These are phyloP conservation scores for Daubentonia madagascariensis DNA, from an alignment of 2,113 vertebrate genomes.

Conservation along the genomic window DNA sequence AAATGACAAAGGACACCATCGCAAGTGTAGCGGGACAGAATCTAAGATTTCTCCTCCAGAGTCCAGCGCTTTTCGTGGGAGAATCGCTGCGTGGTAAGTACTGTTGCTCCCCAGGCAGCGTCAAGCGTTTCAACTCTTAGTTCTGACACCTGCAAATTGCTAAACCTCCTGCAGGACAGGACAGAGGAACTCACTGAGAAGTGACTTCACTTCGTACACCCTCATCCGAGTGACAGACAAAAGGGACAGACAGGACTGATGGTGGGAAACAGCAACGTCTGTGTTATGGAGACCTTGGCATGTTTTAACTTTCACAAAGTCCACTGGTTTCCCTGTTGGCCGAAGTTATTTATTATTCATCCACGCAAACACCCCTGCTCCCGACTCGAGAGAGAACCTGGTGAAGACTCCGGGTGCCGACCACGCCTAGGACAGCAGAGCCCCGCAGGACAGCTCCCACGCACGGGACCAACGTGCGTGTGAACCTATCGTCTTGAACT, in stretches of 20 bases:
- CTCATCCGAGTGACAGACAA: not conserved
- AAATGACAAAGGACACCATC: not conserved
- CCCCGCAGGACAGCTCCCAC: not conserved
- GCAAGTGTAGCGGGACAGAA: not conserved
- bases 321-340: not conserved
- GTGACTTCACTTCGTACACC: not conserved
- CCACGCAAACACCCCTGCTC: not conserved
- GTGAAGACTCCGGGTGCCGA: rapidly evolving
- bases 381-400: not conserved
- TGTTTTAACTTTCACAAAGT: not conserved
- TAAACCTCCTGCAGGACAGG: no score
- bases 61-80: not conserved
- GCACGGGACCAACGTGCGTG: rapidly evolving
- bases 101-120: rapidly evolving
- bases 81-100: not conserved
- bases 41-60: not conserved
- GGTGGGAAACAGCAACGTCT: not conserved
- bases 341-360: not conserved
- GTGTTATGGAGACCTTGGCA: no score
- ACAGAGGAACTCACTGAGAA: not conserved
- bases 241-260: not conserved
- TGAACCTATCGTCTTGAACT: rapidly evolving
- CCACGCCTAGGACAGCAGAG: not conserved
- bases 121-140: no score
- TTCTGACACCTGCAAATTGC: not conserved